Evolutionary conservation across 2,113 vertebrate species (phyloP), one percentile per base, ranked within the genome.

Genomic region (Tautogolabrus adspersus): DNA sequence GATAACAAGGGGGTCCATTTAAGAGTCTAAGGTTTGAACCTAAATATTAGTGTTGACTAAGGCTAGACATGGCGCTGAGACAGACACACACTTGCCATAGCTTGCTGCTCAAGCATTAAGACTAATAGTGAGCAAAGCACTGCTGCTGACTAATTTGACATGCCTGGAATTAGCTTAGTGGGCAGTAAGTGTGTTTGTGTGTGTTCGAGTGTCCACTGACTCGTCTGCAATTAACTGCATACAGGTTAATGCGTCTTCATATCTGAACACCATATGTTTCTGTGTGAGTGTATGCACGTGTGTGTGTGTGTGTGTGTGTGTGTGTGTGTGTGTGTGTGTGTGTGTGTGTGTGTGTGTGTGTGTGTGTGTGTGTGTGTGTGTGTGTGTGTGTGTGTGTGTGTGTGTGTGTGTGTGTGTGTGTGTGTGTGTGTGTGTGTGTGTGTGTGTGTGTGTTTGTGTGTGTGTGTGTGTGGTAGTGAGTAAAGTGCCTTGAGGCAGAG

Each of bases 161-260:
- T 75, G 66, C 26, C 10, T 66, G 5, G 22, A 84, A 75, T 79
- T 73, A 66, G 54, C 86, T 75, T 71, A 66, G 73, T 72, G 77
- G 58, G 59, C 47, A 34, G 54, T 73, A 67, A 18, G 56, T 22
- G 18, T 52, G 37, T 42, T 54, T 56, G 47, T 66, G 65, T 26
- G 37, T 42, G 61, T n/a, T 11, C 44, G 75, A 8, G 49, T 22
- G 56, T 62, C 21, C 13, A 19, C 52, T 0, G 21, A 64, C 76
- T 81, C 13, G 5, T 70, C 69, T 77, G 68, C 80, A 74, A 67
- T 87, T 86, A 84, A 82, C 81, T 71, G 79, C 37, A 10, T 56
- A 66, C 84, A 86, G 85, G 83, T 89, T 92, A 89, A 92, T 88
- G 81, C 75, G 65, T 86, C 86, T 82, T 77, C 68, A 65, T 69